Base-by-base conservation (phyloP, 2,888 invertebrate species). In the Carpatolechia fugitivella region DNA sequence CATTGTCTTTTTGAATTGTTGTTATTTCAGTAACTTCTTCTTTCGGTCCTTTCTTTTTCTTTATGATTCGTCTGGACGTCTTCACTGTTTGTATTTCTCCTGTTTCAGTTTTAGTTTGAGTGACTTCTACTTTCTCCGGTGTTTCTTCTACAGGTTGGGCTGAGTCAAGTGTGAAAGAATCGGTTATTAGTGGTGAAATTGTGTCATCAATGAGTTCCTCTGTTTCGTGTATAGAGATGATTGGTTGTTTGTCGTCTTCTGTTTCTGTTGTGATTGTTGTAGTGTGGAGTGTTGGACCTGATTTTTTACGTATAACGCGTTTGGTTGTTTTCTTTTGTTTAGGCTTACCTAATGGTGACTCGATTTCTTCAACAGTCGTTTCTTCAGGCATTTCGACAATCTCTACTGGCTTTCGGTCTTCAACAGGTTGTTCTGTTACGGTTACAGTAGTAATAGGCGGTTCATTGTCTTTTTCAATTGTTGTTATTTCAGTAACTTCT, bases 11-110 rank as follows among this genome's bases (percentile, higher is more conserved):
- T 57, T 87, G 76, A 13, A 85, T 70, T 4, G 90, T 91, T 1
- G 82, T 75, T n/a, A 85, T 85, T 66, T 85, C 86, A 0, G 91
- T 89, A 7, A 85, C 72, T 62, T 90, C 88, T 56, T 82, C 72
- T 53, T 89, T 88, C 0, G 71, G 68, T 0, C 85, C 91, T 38
- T 78, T 82, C 53, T 74, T 79, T 47, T 86, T 87, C 68, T 52
- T 76, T n/a, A 82, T 64, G 0, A 70, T 65, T 1, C 77, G 70
- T 55, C 72, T 82, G 18, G 71, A 0, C 65, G 80, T 63, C 64
- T 78, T 67, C 60, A 82, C 61, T 57, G 71, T 75, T 49, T 61
- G 65, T 11, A 70, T 62, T 56, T 74, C 75, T 33, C 65, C 74
- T 1, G 69, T 57, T 31, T 68, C 61, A 0, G 68, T 61, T 0